Evolutionary conservation across 2,888 invertebrate species (phyloP).

Genomic region (Parasteatoda lunata): DNA sequence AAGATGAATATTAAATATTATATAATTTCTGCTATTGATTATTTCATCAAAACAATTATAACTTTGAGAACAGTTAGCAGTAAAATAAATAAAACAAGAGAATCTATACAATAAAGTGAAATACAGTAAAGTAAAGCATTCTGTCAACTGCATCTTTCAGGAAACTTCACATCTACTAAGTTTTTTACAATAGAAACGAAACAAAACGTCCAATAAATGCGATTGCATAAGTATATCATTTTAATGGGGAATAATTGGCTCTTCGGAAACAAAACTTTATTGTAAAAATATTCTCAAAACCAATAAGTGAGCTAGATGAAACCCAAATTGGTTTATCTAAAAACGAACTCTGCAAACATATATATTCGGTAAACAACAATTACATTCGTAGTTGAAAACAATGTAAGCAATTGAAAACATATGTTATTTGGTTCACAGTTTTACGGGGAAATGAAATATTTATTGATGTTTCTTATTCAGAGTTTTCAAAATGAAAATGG

Average conservation of each 20-base stretch:
- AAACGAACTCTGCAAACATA: slow-evolving; percentile 12
- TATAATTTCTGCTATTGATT: too few relatives aligned
- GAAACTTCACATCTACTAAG: slow-evolving; percentile 8
- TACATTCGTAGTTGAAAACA: slow-evolving; percentile 31
- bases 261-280: slow-evolving; percentile 9
- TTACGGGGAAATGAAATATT: slow-evolving; percentile 47
- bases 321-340: slow-evolving; percentile 32
- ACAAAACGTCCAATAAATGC: slow-evolving; percentile 3
- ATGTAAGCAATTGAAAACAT: slow-evolving; percentile 40
- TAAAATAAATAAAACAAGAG: too few relatives aligned
- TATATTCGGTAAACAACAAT: slow-evolving; percentile 48
- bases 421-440: slow-evolving; percentile 43
- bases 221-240: slow-evolving; percentile 31
- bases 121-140: slow-evolving; percentile 12
- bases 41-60: too few relatives aligned
- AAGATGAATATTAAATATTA: too few relatives aligned
- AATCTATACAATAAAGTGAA: not conserved
- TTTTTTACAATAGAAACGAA: slow-evolving; percentile 17
- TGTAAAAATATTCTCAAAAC: slow-evolving; percentile 30
- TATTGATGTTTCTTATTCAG: slow-evolving; percentile 42
- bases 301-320: slow-evolving; percentile 21
- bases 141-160: slow-evolving; percentile 30
- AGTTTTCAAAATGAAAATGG: slow-evolving; percentile 14
- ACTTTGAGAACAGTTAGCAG: too few relatives aligned
- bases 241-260: slow-evolving; percentile 36